phyloP scores from a whole-genome alignment of 2,888 invertebrate species.

The Lingula anatina region DNA sequence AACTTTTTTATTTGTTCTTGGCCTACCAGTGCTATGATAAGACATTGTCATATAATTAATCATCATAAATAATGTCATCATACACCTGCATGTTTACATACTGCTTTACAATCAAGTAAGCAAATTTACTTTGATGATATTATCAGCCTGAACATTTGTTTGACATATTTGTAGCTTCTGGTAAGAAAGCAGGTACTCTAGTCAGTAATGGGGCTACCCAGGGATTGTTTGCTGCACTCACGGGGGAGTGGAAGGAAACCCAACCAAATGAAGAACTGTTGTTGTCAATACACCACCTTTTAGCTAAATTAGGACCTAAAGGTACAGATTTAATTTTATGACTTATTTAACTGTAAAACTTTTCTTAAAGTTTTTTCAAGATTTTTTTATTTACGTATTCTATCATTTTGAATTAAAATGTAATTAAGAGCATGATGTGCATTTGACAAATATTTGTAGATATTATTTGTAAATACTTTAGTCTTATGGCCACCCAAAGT shows the following conservation, averaged over 20 bases:
- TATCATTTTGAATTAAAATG: not conserved
- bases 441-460: not conserved
- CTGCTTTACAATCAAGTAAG: too few species aligned
- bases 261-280: constrained; percentile 23
- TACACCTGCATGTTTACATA: too few species aligned
- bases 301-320: constrained; percentile 45
- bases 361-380: not conserved
- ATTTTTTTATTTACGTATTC: not conserved
- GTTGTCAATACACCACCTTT: constrained; percentile 40
- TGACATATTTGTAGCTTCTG: constrained; percentile 32
- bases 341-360: not conserved
- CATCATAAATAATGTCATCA: too few species aligned
- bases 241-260: constrained; percentile 28
- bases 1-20: too few species aligned
- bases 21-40: too few species aligned
- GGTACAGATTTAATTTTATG: constrained; percentile 20
- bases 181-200: constrained; percentile 34
- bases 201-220: constrained; percentile 41
- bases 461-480: not conserved
- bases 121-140: too few species aligned
- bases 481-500: too few species aligned
- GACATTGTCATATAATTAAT: too few species aligned
- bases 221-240: constrained; percentile 37
- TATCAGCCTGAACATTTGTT: too few species aligned
- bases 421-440: not conserved